phyloP scores from a whole-genome alignment of 2,888 invertebrate genomes.

The Notodonta dromedarius region DNA sequence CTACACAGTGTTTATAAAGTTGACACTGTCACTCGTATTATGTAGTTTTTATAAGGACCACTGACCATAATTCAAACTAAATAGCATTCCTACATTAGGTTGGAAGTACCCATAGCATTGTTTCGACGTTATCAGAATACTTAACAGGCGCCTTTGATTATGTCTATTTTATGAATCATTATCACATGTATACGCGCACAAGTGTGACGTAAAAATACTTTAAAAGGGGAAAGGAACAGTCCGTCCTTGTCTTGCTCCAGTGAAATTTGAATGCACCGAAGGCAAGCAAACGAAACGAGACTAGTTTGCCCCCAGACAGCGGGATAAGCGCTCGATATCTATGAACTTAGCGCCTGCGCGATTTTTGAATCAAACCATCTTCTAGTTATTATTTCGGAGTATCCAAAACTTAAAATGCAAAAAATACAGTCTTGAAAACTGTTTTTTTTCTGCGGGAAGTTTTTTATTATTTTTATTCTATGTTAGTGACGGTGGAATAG shows the following conservation, averaged over 20 bases:
- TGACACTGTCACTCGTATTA: too few species aligned
- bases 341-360: constrained; percentile 25
- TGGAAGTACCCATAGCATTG: background rate
- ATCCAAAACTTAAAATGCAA: background rate
- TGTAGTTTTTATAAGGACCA: too few species aligned
- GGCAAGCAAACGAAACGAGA: constrained; percentile 21
- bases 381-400: background rate
- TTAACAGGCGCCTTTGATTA: background rate
- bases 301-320: constrained; percentile 51
- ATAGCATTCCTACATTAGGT: too few species aligned
- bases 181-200: constrained; percentile 15
- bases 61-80: too few species aligned
- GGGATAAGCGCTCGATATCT: constrained; percentile 36
- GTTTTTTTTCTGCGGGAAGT: background rate
- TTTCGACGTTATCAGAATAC: background rate
- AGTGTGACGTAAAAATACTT: constrained; percentile 24
- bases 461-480: background rate
- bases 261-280: constrained; percentile 45
- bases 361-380: constrained; percentile 2
- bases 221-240: constrained; percentile 24
- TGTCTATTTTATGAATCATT: constrained; percentile 16
- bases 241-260: constrained; percentile 38
- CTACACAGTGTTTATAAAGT: too few species aligned
- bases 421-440: background rate
- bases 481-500: background rate